Percentiles rank a stretch among this genome's conserved stretches.
phyloP scores from a whole-genome alignment of 2,888 invertebrate species.

The Rhynchonema sp. region DNA sequence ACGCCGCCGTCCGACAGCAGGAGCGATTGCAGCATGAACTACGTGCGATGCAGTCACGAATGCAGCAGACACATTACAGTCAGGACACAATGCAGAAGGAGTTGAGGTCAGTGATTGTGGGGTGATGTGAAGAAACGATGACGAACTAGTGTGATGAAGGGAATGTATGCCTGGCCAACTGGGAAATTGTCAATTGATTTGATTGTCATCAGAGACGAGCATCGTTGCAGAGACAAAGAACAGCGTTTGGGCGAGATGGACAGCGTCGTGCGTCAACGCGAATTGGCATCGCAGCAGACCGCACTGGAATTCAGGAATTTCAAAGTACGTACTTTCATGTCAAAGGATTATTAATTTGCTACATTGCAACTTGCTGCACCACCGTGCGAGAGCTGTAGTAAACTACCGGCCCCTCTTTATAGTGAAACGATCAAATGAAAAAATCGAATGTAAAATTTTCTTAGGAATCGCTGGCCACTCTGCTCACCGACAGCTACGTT shows the following conservation, averaged over 20 bases:
- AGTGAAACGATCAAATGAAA: no score
- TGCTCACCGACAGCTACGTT: not conserved
- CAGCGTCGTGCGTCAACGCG: not conserved
- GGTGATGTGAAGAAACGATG: no score
- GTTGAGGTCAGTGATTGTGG: not conserved
- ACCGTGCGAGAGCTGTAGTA: no score
- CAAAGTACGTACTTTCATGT: not conserved
- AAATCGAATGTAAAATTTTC: not conserved
- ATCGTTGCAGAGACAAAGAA: not conserved
- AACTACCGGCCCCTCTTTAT: no score
- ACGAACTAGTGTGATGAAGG: no score
- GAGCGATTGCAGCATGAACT: not conserved
- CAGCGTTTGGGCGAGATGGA: conserved; percentile 1
- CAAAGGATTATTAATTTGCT: no score
- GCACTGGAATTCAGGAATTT: conserved; percentile 1
- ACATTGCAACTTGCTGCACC: no score
- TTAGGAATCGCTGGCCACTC: conserved; percentile 1
- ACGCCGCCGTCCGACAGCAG: not conserved
- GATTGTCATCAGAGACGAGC: no score
- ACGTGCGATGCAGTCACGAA: not conserved
- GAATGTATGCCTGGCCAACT: no score
- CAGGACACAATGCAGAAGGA: not conserved
- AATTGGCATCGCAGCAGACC: not conserved
- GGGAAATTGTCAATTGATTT: no score
- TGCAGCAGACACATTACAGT: not conserved